phyloP scores from a whole-genome alignment of 2,797 vertebrate species.

The Setipinna tenuifilis region DNA sequence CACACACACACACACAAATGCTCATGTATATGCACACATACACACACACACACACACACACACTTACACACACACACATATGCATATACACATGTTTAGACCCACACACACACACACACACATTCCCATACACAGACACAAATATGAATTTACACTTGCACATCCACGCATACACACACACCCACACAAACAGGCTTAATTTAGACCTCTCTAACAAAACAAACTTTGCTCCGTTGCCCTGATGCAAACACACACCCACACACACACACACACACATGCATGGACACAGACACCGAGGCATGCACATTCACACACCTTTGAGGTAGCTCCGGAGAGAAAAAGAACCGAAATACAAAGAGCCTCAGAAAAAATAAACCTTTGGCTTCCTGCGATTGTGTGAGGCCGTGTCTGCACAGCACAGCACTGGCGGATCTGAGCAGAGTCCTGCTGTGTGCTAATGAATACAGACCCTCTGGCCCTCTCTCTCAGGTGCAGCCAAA shows the following conservation, averaged over 20 bases:
- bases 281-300: background rate
- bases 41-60: conserved; percentile 29
- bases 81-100: background rate
- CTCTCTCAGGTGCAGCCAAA: no score
- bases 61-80: background rate
- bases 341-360: background rate
- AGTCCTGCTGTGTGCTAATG: background rate
- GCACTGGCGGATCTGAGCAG: background rate
- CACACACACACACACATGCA: background rate
- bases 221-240: background rate
- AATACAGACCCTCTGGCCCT: background rate
- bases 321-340: background rate
- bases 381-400: conserved; percentile 11
- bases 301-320: conserved; percentile 9
- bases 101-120: background rate
- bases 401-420: background rate
- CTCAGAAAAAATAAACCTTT: conserved; percentile 2
- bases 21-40: background rate
- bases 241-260: background rate
- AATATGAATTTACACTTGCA: background rate
- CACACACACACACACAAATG: background rate
- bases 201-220: background rate
- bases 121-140: background rate
- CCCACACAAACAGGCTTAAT: background rate
- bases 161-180: background rate